Percentiles rank a stretch among this genome's conserved stretches.
phyloP scores from a whole-genome alignment of 2,888 invertebrate genomes.

The Poecilus cupreus region DNA sequence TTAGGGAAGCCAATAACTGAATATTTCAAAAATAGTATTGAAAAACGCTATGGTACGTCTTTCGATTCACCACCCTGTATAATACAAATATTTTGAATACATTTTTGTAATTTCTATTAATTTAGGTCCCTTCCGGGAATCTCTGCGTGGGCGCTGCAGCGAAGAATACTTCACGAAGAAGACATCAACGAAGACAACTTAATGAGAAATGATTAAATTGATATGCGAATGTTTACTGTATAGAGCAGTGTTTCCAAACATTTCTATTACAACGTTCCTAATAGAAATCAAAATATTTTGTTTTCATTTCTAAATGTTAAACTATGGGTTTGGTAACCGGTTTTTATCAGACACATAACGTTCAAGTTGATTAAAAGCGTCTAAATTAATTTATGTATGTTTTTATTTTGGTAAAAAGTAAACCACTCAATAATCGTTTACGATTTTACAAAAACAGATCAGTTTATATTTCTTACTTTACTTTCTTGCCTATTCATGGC shows the following conservation, averaged over 20 bases:
- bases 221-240: background rate
- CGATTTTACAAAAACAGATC: too few relatives aligned
- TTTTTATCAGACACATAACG: background rate
- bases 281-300: background rate
- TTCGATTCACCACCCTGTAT: too few relatives aligned
- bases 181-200: slow-evolving; percentile 1
- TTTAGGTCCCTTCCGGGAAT: too few relatives aligned
- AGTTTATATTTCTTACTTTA: background rate
- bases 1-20: too few relatives aligned
- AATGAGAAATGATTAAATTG: background rate
- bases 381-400: too few relatives aligned
- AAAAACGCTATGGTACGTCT: too few relatives aligned
- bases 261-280: background rate
- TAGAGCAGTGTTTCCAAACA: background rate
- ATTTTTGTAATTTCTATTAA: too few relatives aligned
- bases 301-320: slow-evolving; percentile 4
- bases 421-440: too few relatives aligned
- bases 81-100: too few relatives aligned
- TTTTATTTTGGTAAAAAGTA: too few relatives aligned
- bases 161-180: background rate
- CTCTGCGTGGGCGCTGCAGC: too few relatives aligned
- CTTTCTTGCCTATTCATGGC: slow-evolving; percentile 44
- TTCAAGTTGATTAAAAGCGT: background rate
- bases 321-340: background rate
- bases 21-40: too few relatives aligned